Conservation (phyloP, 2,797 vertebrate genomes). For the Poecilia picta region DNA sequence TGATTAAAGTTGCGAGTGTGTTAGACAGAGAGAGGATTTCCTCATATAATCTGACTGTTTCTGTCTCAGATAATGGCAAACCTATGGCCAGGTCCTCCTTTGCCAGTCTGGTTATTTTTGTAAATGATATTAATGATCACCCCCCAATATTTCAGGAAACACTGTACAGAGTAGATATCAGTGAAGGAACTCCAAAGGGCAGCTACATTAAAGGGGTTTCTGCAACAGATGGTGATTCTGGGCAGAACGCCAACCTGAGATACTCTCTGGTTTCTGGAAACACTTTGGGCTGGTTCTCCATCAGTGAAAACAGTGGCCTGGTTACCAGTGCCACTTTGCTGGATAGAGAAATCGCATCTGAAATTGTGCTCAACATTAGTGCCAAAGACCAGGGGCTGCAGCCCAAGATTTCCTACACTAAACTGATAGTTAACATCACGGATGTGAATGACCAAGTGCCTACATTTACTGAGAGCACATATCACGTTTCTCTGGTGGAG, state of each 20-base stretch:
- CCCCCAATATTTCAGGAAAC: slow-evolving; percentile 92
- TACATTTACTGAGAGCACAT: slow-evolving; percentile 84
- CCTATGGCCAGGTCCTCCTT: slow-evolving; percentile 90
- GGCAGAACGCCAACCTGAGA: slow-evolving; percentile 95
- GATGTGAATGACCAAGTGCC: slow-evolving; percentile 96
- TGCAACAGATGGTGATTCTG: slow-evolving; percentile 95
- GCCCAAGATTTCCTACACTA: slow-evolving; percentile 93
- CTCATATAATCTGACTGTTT: slow-evolving; percentile 96
- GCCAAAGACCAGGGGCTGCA: slow-evolving; percentile 97
- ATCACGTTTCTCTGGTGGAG: slow-evolving; percentile 87
- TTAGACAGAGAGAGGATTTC: slow-evolving; percentile 95
- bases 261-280: slow-evolving; percentile 98
- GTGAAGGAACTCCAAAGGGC: slow-evolving; percentile 92
- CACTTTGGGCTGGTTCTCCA: slow-evolving; percentile 92
- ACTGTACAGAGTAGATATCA: slow-evolving; percentile 91
- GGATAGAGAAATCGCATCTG: slow-evolving; percentile 91
- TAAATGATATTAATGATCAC: slow-evolving; percentile 98
- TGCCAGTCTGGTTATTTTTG: slow-evolving; percentile 95
- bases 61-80: slow-evolving; percentile 88
- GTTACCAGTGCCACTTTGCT: slow-evolving; percentile 86
- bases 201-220: slow-evolving; percentile 96
- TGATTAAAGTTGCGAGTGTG: slow-evolving; percentile 96
- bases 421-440: slow-evolving; percentile 89
- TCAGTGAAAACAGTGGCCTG: slow-evolving; percentile 96
- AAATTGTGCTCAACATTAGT: slow-evolving; percentile 93